phyloP scores from a whole-genome alignment of 2,888 invertebrate genomes.

The Melanargia galathea region DNA sequence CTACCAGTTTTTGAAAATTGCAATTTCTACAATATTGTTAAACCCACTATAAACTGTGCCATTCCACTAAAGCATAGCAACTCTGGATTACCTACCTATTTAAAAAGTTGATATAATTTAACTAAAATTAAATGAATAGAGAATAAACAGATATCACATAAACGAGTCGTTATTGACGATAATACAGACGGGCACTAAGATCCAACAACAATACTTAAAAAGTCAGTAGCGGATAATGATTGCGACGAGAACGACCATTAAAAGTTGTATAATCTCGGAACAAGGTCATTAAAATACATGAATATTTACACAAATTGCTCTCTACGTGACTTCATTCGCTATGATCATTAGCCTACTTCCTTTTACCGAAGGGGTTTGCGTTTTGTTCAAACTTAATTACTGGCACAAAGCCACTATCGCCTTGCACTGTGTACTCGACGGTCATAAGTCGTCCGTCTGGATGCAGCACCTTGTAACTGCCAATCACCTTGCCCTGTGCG shows the following conservation, averaged over 20 bases:
- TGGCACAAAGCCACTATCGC: slow-evolving; percentile 87
- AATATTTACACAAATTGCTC: slow-evolving; percentile 21
- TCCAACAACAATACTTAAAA: slow-evolving; percentile 2
- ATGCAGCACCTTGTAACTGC: slow-evolving; percentile 85
- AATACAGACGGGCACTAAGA: neutral
- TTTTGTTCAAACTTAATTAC: slow-evolving; percentile 85
- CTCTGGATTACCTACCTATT: too few relatives aligned
- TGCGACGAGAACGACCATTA: slow-evolving; percentile 13
- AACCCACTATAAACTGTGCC: too few relatives aligned
- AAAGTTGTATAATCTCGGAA: slow-evolving; percentile 12
- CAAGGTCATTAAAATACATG: slow-evolving; percentile 16
- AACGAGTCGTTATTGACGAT: neutral
- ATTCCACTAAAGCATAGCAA: too few relatives aligned
- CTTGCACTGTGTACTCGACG: slow-evolving; percentile 87
- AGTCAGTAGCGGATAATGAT: neutral
- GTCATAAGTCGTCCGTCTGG: slow-evolving; percentile 88
- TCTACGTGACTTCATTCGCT: slow-evolving; percentile 17
- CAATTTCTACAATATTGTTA: too few relatives aligned
- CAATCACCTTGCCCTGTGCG: slow-evolving; percentile 84
- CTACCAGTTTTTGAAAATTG: too few relatives aligned
- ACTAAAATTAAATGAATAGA: too few relatives aligned
- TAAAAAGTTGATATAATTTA: too few relatives aligned
- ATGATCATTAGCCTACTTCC: slow-evolving; percentile 48
- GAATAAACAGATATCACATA: neutral
- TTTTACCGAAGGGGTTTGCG: slow-evolving; percentile 81